phyloP scores from a whole-genome alignment of 2,888 invertebrate species.

The Cephus runcator region DNA sequence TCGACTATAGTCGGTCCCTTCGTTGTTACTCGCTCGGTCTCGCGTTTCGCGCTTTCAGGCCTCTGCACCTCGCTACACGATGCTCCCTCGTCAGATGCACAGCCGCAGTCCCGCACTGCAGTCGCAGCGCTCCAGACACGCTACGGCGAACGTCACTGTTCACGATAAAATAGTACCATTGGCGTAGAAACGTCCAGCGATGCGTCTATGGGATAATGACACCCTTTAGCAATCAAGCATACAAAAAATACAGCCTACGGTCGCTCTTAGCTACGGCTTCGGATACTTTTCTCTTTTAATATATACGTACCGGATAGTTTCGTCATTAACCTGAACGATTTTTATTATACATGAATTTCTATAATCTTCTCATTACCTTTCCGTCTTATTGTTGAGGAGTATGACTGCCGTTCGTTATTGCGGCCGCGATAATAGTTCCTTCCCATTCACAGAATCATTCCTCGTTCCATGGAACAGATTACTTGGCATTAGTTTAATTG shows the following conservation, averaged over 20 bases:
- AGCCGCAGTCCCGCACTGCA: conserved; percentile 59
- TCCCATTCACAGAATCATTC: neutral
- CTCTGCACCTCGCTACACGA: conserved; percentile 39
- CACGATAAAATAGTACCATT: neutral
- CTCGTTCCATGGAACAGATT: neutral
- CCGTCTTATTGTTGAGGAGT: neutral
- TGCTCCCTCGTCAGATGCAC: conserved; percentile 47
- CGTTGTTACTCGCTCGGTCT: neutral
- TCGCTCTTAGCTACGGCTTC: neutral
- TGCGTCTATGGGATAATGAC: neutral
- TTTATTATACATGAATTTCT: neutral
- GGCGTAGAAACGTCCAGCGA: neutral
- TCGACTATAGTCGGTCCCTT: conserved; percentile 3
- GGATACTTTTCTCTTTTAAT: neutral
- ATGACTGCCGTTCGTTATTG: neutral
- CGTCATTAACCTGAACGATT: neutral
- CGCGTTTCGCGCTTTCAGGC: conserved; percentile 29
- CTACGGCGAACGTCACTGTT: neutral
- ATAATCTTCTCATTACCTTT: neutral
- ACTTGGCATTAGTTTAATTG: too few species aligned
- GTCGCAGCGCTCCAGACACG: conserved; percentile 38
- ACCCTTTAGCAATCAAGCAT: neutral
- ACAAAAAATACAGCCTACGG: neutral
- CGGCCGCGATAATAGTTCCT: neutral
- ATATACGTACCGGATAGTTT: neutral